Evolutionary conservation across 1,140 invertebrate genomes (phyloP), one percentile per base, ranked within the genome.

Genomic region (Danaus plexippus): DNA sequence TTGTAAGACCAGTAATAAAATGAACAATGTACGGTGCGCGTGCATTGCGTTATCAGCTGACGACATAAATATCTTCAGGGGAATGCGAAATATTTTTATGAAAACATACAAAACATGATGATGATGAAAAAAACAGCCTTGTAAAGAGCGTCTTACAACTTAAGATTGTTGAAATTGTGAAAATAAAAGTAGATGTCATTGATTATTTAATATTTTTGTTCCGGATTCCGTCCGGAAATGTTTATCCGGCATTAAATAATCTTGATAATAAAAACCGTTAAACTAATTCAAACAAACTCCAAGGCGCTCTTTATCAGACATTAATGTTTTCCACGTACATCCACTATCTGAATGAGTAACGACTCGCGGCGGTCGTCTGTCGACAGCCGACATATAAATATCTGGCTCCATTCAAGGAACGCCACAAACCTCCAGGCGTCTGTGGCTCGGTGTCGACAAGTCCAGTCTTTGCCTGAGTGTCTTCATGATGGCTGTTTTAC

Each of bases 301-400:
- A 53, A 11, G 18, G 43, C 18, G 32, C 12, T 46, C 43, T 44
- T 53, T 53, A 53, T 53, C 52, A 18, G 9, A 7, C 42, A 13
- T 53, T 53, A 44, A 45, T 53, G 46, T 53, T 53, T 46, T 44
- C 43, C 46, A 45, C 52, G 52, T 44, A 45, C 44, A 46, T 53
- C 52, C 52, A 45, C 43, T 53, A 53, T 53, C 52, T 11, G 9
- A 46, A 53, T n/a, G 11, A 46, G 11, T 44, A 45, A 53, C 52
- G 52, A 53, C 40, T 53, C 46, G 22, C 22, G 22, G 2, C 22
- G 22, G 5, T 32, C 7, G 22, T 32, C 2, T 32, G 7, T 6
- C 22, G 7, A 32, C 22, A 32, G 22, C 7, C 7, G 22, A 7
- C 22, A 4, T 32, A 32, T 32, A 32, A 32, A 32, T 32, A 32